A percentile compares a stretch with the other conserved stretches of the same genome.
Conservation (phyloP, 2,113 vertebrate species). For the Struthio camelus region DNA sequence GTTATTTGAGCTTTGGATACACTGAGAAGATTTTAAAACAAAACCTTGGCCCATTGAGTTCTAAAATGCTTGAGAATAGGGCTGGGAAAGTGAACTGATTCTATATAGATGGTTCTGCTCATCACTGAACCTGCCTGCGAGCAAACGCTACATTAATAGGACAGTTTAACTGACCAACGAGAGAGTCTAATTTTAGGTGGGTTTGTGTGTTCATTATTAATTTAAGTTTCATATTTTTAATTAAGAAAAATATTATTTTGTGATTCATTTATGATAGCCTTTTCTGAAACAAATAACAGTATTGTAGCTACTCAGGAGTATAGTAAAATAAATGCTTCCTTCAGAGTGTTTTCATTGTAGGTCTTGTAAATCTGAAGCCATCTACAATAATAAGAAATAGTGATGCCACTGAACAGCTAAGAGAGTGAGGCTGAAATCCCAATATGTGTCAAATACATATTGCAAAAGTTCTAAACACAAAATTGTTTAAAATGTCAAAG, state of each 20-base stretch:
- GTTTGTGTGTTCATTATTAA: neutral
- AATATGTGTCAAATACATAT: neutral
- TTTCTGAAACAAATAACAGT: neutral
- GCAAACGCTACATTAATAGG: neutral
- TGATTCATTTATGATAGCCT: neutral
- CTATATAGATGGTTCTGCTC: neutral
- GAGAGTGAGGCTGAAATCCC: neutral
- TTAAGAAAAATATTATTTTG: neutral
- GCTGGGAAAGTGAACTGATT: fast-evolving
- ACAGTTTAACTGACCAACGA: neutral
- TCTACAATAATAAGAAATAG: neutral
- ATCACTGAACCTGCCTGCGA: neutral
- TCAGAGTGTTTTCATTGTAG: neutral
- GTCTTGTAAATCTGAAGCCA: neutral
- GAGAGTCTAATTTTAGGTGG: neutral
- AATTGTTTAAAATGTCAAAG: neutral
- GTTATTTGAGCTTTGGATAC: neutral
- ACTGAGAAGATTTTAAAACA: neutral
- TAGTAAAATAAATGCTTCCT: neutral
- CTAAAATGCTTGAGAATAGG: neutral
- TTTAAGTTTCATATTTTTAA: neutral
- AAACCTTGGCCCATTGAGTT: neutral
- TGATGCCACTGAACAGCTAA: neutral
- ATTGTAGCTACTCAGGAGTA: neutral
- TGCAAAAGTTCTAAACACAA: neutral